Evolutionary conservation across 2,888 invertebrate genomes (phyloP), one percentile per base, ranked within the genome.

Genomic region (Papilio elwesi): DNA sequence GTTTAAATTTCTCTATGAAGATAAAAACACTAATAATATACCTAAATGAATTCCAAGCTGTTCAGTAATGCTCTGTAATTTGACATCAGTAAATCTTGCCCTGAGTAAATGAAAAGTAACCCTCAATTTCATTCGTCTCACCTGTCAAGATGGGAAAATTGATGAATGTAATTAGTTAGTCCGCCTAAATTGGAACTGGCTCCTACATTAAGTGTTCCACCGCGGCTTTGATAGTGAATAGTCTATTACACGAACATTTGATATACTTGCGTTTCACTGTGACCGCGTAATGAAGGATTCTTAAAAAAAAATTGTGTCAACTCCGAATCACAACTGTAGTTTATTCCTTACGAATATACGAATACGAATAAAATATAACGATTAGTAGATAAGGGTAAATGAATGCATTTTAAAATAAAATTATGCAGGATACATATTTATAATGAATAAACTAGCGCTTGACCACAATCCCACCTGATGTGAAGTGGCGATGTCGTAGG

Each of bases 101-200:
- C 49, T 49, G 26, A 26, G 59, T 59, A 59, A 68, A 68, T 68
- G 68, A 68, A 68, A 68, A 68, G 68, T 68, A 59, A 59, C 26
- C 48, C 59, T 38, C 49, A 59, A 59, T 68, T 59, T 68, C 68
- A 59, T 68, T 59, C 68, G 68, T 68, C 68, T 68, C 68, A 47
- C 68, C 59, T 68, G 68, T 68, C 68, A 26, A 59, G 68, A 49
- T 51, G 48, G 57, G 57, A 15, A 59, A 59, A 68, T 55, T 68
- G 68, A 68, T 59, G 68, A 59, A 59, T 57, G 57, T 68, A 59
- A 68, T 68, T 68, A 68, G 49, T 68, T 68, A 59, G 55, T 49
- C 55, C 36, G 68, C 48, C 68, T 16, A 43, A 59, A 55, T 59
- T 68, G 68, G n/a, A 55, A 68, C 48, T 68, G 59, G 68, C 36